phyloP scores from a whole-genome alignment of 2,888 invertebrate species.

The Biston betularia region DNA sequence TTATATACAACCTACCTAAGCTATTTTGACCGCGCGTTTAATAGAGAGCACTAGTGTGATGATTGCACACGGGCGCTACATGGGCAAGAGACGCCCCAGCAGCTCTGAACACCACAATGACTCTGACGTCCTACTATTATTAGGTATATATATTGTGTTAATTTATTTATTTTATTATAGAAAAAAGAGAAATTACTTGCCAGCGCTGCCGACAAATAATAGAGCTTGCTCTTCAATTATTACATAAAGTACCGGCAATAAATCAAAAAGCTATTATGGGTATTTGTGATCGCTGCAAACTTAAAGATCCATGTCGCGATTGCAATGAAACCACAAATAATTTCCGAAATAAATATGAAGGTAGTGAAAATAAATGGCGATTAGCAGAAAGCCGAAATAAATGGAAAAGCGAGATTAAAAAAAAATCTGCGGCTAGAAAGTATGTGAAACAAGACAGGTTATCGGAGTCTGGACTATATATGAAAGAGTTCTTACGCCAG shows the following conservation, averaged over 20 bases:
- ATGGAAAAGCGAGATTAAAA: background rate
- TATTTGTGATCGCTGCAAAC: background rate
- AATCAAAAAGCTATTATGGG: slow-evolving; percentile 17
- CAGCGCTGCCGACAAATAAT: background rate
- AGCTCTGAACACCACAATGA: too few species aligned
- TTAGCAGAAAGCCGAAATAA: background rate
- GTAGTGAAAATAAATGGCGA: background rate
- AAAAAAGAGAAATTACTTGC: background rate
- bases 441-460: background rate
- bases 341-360: background rate
- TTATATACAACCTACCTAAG: too few species aligned
- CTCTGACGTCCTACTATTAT: too few species aligned
- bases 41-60: too few species aligned
- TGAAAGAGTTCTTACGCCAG: background rate
- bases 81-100: too few species aligned
- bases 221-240: background rate
- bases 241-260: slow-evolving; percentile 28
- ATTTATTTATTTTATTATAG: background rate
- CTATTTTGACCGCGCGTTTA: too few species aligned
- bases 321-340: background rate
- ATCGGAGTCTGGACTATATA: background rate
- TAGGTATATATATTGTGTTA: background rate
- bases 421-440: background rate
- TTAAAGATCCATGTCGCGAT: background rate
- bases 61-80: too few species aligned